Conservation (phyloP, 2,888 invertebrate genomes). For the Salpingus planirostris region DNA sequence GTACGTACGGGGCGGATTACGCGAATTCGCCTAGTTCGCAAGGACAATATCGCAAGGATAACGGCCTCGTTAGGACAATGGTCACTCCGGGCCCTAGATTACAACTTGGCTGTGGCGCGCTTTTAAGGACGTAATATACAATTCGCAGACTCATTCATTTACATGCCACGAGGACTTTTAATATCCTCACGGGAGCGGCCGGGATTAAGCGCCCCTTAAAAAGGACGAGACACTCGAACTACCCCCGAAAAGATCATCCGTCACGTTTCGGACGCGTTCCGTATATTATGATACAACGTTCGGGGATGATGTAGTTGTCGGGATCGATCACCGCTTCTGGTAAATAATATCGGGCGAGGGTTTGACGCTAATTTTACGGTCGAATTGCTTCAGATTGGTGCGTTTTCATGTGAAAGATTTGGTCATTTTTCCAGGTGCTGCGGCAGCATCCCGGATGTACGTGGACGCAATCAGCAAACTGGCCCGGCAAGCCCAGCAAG, state of each 20-base stretch:
- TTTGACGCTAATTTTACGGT: too few relatives aligned
- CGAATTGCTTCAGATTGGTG: too few relatives aligned
- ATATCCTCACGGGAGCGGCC: too few relatives aligned
- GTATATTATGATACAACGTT: too few relatives aligned
- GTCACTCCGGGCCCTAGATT: conserved; percentile 18
- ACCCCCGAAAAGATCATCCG: too few relatives aligned
- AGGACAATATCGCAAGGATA: conserved; percentile 18
- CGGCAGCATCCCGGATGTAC: conserved; percentile 78
- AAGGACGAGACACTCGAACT: too few relatives aligned
- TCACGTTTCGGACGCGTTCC: too few relatives aligned
- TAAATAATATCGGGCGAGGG: too few relatives aligned
- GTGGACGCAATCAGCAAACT: conserved; percentile 82
- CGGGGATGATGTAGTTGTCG: too few relatives aligned
- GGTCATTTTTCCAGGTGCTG: conserved; percentile 57
- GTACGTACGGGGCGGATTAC: conserved; percentile 13
- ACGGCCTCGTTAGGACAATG: conserved; percentile 21
- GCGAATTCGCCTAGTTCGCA: conserved; percentile 10
- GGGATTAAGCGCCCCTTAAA: too few relatives aligned
- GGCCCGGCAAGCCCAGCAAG: conserved; percentile 83
- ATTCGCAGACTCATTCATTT: conserved; percentile 18
- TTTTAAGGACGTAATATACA: too few relatives aligned
- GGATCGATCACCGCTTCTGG: too few relatives aligned
- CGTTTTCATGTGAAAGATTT: not conserved
- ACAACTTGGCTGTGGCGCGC: conserved; percentile 13
- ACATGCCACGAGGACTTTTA: conserved; percentile 8